Percentiles rank a stretch among this genome's conserved stretches.
phyloP scores from a whole-genome alignment of 1,140 invertebrate genomes.

The Drosophila repleta region DNA sequence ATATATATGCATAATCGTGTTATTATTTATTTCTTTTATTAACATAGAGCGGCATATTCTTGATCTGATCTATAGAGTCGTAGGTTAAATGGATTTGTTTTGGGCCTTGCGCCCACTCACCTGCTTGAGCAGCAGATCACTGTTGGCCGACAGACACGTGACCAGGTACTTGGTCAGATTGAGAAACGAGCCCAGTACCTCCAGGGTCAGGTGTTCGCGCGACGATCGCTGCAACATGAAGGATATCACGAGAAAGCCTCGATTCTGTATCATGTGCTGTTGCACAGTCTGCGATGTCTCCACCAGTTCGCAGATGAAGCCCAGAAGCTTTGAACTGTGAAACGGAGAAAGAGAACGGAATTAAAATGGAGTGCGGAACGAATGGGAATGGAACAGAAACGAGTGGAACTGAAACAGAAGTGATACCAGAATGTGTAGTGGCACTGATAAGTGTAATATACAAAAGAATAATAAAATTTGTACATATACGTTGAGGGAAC shows the following conservation, averaged over 20 bases:
- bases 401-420: not conserved
- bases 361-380: not conserved
- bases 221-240: conserved; percentile 97
- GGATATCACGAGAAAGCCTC: conserved; percentile 99
- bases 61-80: not conserved
- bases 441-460: too few relatives aligned
- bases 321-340: conserved; percentile 96
- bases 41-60: conserved; percentile 32
- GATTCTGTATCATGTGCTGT: conserved; percentile 98
- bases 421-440: not conserved
- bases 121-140: conserved; percentile 97
- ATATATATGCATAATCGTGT: not conserved
- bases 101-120: conserved; percentile 84
- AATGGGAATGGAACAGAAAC: not conserved
- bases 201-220: conserved; percentile 96
- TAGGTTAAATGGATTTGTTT: not conserved
- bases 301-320: conserved; percentile 98
- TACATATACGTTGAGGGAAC: too few relatives aligned
- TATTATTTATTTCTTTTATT: not conserved
- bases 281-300: conserved; percentile 98
- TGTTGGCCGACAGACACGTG: conserved; percentile 95
- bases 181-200: conserved; percentile 96
- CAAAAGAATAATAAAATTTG: too few relatives aligned
- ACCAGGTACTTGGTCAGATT: conserved; percentile 98
- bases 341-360: not conserved